phyloP scores from a whole-genome alignment of 2,797 vertebrate genomes.

The Aeoliscus strigatus region DNA sequence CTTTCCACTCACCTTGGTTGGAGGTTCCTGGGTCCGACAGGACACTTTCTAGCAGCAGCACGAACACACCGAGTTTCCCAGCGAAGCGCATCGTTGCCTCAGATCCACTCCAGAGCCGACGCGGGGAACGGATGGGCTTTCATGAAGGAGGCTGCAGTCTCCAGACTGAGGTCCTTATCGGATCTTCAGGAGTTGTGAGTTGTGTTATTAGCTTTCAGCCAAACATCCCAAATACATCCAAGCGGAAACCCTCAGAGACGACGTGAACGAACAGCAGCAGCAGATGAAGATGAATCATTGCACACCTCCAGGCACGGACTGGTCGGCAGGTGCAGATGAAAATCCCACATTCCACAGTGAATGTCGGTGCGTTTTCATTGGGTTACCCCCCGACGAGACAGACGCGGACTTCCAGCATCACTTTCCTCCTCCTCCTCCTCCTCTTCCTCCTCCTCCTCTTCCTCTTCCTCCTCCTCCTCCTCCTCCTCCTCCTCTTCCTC shows the following conservation, averaged over 20 bases:
- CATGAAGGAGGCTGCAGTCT: conserved; percentile 30
- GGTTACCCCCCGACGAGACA: conserved; percentile 16
- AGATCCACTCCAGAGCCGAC: conserved; percentile 46
- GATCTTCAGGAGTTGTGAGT: conserved; percentile 30
- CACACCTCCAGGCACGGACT: too few species aligned
- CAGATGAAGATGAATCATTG: too few species aligned
- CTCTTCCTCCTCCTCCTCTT: too few species aligned
- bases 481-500: conserved; percentile 21
- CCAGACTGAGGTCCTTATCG: conserved; percentile 29
- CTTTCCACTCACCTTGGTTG: conserved; percentile 73
- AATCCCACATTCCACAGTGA: conserved; percentile 33
- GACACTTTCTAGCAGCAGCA: conserved; percentile 67
- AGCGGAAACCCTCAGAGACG: conserved; percentile 11
- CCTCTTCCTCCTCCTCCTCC: conserved; percentile 25
- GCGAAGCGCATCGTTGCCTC: conserved; percentile 68
- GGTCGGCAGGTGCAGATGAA: conserved; percentile 15
- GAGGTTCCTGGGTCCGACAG: conserved; percentile 67
- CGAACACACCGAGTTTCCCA: conserved; percentile 66
- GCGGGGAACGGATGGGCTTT: conserved; percentile 27
- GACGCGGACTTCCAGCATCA: conserved; percentile 24
- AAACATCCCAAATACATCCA: conserved; percentile 29
- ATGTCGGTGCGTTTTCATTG: conserved; percentile 12
- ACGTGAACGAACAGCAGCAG: conserved; percentile 23
- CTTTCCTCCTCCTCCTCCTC: conserved; percentile 44
- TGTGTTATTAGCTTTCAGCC: conserved; percentile 18